Evolutionary conservation across 37 sponge, comb jelly and placozoan species (phyloP), one percentile per base, ranked within the genome.

Genomic region (Crambe crambe): DNA sequence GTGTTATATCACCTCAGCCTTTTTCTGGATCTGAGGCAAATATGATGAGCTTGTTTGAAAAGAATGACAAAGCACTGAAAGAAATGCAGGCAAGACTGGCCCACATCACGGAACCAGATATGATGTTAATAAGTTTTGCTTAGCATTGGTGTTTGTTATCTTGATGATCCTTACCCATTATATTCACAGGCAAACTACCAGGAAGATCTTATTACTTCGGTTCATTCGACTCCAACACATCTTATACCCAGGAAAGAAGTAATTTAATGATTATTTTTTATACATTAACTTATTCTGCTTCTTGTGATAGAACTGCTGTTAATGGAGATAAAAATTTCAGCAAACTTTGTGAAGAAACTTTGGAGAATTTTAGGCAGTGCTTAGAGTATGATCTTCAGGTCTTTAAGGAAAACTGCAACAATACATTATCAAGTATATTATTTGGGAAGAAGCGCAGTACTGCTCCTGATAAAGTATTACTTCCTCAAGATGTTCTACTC

Each of bases 21-120:
- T 93, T 93, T 41, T n/a, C 74, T 30, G 90, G 87, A 30, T 83
- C 83, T 0, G 90, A 89, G 74, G 60, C 34, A 30, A 93, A 93
- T 56, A 54, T 93, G 26, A 38, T 81, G 42, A 58, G 80, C 34
- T 42, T 93, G 17, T 82, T 70, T 37, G 81, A 86, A 27, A 89
- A 86, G 73, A 76, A 76, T 39, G 9, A 26, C 2, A 25, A 36
- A 2, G 38, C 38, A 60, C 77, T 86, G 38, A 32, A 86, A 51
- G 12, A 58, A 26, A 51, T 86, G 9, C 25, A 32, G 17, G 26
- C 44, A 32, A 47, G 42, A 57, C 47, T 56, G 22, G 77, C 79
- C 18, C 73, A 23, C 31, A 65, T 65, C 4, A 59, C 42, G 4
- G 92, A 91, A 26, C 62, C 68, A 9, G 64, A 74, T 21, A 57